phyloP scores from a whole-genome alignment of 2,888 invertebrate genomes.

The Lochmaea crataegi region DNA sequence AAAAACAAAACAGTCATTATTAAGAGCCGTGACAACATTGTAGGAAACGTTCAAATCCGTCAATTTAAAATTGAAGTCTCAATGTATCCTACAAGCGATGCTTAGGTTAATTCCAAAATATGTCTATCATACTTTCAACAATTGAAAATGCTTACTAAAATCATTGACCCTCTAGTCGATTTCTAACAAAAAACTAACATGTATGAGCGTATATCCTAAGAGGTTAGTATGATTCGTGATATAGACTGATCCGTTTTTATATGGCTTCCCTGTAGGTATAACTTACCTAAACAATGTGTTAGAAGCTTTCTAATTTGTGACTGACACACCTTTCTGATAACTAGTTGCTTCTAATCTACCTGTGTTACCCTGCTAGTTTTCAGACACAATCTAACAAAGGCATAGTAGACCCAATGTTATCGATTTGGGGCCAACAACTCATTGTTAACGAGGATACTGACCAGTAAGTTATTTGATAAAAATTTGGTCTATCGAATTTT shows the following conservation, averaged over 20 bases:
- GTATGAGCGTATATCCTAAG: not conserved
- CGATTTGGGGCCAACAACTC: constrained; percentile 98
- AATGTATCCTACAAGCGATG: too few relatives aligned
- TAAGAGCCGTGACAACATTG: too few relatives aligned
- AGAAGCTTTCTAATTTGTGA: constrained; percentile 48
- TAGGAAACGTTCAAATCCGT: too few relatives aligned
- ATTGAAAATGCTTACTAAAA: too few relatives aligned
- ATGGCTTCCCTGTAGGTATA: not conserved
- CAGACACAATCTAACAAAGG: constrained; percentile 92
- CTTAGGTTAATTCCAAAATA: too few relatives aligned
- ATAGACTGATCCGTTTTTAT: not conserved
- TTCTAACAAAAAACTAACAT: not conserved
- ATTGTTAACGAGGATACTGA: constrained; percentile 97
- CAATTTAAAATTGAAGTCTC: too few relatives aligned
- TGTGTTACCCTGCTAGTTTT: constrained; percentile 71
- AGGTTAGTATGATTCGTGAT: not conserved
- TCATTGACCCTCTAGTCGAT: too few relatives aligned
- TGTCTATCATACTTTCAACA: too few relatives aligned
- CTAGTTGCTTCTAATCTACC: constrained; percentile 62
- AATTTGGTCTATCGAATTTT: constrained; percentile 36
- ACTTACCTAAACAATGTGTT: constrained; percentile 34
- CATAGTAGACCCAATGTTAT: constrained; percentile 98
- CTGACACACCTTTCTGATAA: constrained; percentile 48
- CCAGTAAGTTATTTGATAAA: constrained; percentile 80
- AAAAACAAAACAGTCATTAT: too few relatives aligned